Percentiles rank a stretch among this genome's conserved stretches.
Evolutionary conservation across 2,113 vertebrate genomes (phyloP).

Genomic region (Cyanoderma ruficeps): DNA sequence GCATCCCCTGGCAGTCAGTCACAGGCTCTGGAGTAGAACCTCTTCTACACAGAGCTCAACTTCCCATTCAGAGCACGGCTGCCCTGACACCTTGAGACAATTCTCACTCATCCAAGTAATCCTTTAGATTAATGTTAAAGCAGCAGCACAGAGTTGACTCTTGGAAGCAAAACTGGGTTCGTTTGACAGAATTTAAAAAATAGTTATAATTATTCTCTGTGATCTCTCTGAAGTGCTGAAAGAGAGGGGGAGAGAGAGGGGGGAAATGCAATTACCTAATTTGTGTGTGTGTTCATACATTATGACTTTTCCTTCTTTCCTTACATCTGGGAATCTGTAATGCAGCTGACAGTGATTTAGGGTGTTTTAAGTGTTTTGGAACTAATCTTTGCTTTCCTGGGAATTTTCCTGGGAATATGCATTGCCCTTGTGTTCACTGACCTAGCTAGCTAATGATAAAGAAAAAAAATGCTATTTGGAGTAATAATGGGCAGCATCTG

Average conservation of each 20-base stretch:
- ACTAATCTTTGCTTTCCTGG: constrained; percentile 24
- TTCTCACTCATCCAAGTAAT: not conserved
- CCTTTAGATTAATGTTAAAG: not conserved
- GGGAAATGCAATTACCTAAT: not conserved
- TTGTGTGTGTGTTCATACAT: not conserved
- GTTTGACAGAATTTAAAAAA: constrained; percentile 11
- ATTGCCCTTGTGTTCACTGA: not conserved
- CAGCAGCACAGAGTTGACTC: not conserved
- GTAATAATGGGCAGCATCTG: constrained; percentile 41
- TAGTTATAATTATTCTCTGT: constrained; percentile 32
- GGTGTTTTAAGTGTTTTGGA: not conserved
- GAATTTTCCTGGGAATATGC: not conserved
- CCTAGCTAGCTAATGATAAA: constrained; percentile 30
- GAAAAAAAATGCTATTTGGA: constrained; percentile 9
- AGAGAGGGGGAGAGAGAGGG: not conserved
- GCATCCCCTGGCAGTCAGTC: not conserved
- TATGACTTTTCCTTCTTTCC: not conserved
- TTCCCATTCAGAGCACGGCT: not conserved
- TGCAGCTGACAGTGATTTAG: not conserved
- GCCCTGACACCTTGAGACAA: not conserved
- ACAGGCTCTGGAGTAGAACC: not conserved
- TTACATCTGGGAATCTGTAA: not conserved
- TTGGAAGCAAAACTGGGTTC: constrained; percentile 22
- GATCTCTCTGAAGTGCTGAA: not conserved
- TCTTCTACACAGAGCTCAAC: not conserved